Evolutionary conservation across 1,140 invertebrate species (phyloP), one percentile per base, ranked within the genome.

Genomic region (Cotesia vestalis): DNA sequence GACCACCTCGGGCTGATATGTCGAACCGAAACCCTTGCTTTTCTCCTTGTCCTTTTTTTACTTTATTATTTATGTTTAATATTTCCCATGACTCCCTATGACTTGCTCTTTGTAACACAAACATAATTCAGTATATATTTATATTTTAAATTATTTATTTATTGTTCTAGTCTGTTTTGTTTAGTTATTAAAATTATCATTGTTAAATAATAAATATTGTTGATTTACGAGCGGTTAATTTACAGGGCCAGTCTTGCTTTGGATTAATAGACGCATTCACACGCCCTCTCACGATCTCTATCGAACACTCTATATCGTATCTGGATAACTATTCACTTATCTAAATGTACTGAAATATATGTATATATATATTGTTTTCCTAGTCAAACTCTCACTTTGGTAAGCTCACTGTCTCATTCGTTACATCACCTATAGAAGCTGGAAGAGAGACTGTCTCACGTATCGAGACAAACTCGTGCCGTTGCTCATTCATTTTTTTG

Each of bases 271-370:
- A 70, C 69, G 69, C 51, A 72, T 66, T 72, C 70, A 72, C 70
- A 66, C 63, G 63, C 70, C 70, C 70, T 66, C 70, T 66, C 62
- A 66, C 55, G 70, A 72, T 72, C 61, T 64, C 67, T 36, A 69
- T 46, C n/a, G 14, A 55, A 55, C 67, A 68, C 55, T 38, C 35
- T 55, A 60, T n/a, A 17, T 12, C 2, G 36, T 46, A 62, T 11
- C 34, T 52, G 40, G 40, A 46, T 66, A 46, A 14, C 64, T 17
- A 46, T 46, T 46, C 11, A 46, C 6, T 9, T 11, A 46, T 46
- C 5, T 40, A 40, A 8, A 4, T 40, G 5, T 40, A 40, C 38
- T 27, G 27, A 27, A 27, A 27, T 27, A 40, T 40, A 40, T 40
- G 0, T 8, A 46, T 46, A 46, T 46, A 46, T 46, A 46, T 46